Base-by-base conservation (phyloP, 1,140 invertebrate species). In the Drosophila pachea region DNA sequence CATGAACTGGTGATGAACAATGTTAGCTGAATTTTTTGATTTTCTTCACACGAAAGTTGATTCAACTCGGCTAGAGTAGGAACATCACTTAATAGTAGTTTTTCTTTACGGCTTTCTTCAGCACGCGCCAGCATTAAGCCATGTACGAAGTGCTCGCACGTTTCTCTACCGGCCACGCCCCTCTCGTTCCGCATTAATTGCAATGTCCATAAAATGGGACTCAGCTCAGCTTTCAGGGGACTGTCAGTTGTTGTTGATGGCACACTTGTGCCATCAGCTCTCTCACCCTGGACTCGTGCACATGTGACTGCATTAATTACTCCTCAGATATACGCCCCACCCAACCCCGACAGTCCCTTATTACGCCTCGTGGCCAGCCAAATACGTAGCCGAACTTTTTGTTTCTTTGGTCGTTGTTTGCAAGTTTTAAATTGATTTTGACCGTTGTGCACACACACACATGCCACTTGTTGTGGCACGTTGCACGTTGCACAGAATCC, bases 251-350 rank as follows among this genome's bases (percentile, higher is more conserved):
- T n/a, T 14, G 47, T 32, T 8, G 42, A 38, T 62, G 5, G 32
- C 35, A 12, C 33, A 14, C 22, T 61, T 31, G 29, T n/a, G 8
- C 42, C 22, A 22, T 22, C 22, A 3, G 16, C 33, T 38, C 7
- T 7, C 12, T 33, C 12, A n/a, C 35, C 14, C 43, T 31, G 38
- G 49, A 31, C 35, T 68, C 32, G 12, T 12, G 66, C 59, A 62
- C 66, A 68, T 68, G 66, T 50, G 59, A 63, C 35, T 68, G 66
- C 66, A 68, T 68, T 68, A 63, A 68, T 68, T 68, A 55, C 50
- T 36, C 32, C n/a, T 50, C 35, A 9, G 4, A 22, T 3, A 22
- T 22, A 43, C 7, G 12, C 12, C 40, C 49, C 33, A 2, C 14
- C 33, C 49, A 4, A 32, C 49, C n/a, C 31, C n/a, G 5, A 11